phyloP scores from a whole-genome alignment of 2,888 invertebrate genomes.

The Oscheius sp. region DNA sequence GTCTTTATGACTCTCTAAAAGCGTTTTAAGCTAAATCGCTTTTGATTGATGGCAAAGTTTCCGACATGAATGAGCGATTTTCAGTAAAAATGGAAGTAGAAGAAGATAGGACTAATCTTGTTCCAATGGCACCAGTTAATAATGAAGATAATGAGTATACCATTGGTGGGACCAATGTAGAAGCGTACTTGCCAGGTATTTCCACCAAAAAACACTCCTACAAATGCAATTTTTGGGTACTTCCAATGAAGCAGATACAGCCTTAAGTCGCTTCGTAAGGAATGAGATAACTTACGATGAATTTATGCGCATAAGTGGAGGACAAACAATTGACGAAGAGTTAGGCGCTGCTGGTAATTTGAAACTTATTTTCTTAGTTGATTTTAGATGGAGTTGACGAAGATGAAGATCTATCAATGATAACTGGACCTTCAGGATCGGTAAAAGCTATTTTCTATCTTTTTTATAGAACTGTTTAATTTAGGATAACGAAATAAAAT shows the following conservation, averaged over 20 bases:
- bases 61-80: too few relatives aligned
- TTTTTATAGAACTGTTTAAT: background rate
- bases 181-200: too few relatives aligned
- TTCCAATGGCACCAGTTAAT: too few relatives aligned
- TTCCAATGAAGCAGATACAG: background rate
- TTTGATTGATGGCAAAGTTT: too few relatives aligned
- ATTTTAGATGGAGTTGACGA: background rate
- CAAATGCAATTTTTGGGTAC: too few relatives aligned
- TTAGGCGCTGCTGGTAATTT: slow-evolving; percentile 6
- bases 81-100: too few relatives aligned
- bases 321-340: slow-evolving; percentile 51
- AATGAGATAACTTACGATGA: slow-evolving; percentile 52
- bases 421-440: background rate
- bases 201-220: too few relatives aligned
- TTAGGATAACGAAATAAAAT: background rate
- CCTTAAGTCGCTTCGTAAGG: slow-evolving; percentile 37
- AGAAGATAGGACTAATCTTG: too few relatives aligned
- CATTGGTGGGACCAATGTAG: too few relatives aligned
- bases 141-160: too few relatives aligned
- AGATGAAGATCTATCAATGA: background rate
- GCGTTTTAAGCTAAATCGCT: too few relatives aligned
- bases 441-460: background rate
- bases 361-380: background rate
- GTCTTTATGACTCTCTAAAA: too few relatives aligned
- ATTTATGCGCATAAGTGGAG: slow-evolving; percentile 55